Evolutionary conservation across 1,140 invertebrate species (phyloP), one percentile per base, ranked within the genome.

Genomic region (Pogonognathellus flavescens): DNA sequence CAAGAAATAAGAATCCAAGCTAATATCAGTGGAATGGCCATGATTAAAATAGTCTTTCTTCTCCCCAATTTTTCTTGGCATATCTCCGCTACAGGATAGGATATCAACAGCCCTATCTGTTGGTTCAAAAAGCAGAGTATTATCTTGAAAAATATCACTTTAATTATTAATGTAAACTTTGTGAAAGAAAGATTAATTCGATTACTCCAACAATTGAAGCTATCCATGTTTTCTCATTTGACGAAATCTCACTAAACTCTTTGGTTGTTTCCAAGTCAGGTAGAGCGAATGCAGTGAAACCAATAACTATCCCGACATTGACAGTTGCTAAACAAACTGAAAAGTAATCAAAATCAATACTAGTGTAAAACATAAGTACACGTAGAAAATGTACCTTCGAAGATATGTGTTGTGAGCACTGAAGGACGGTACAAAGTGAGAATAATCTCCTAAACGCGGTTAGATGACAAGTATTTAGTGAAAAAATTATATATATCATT

Each of bases 1-100:
- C 93, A 94, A 81, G 94, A 93, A 18, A 97, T 94, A 0, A 95
- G 88, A 0, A 92, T 89, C 95, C 95, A 97, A 41, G 96, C 96
- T 41, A 91, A 88, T 49, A 96, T 93, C 89, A 97, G 98, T 1
- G 96, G 95, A 41, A 96, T 89, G 1, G 95, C 94, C 7, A 94
- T 96, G 8, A 92, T 90, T 52, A 96, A 91, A 83, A 98, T 95
- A 0, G 96, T 96, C 85, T 92, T 93, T 90, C 94, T 95, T 89
- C 97, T 92, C 80, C 97, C 97, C 14, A 97, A 89, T 86, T 93
- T 93, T 91, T 98, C 97, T 50, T 49, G 41, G 31, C 70, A 76
- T 49, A 76, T 76, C 41, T 50, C 31, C 18, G 70, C 70, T 16
- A 80, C 41, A 22, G 16, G 66, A 86, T 70, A 66, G 4, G 55